Evolutionary conservation across 2,113 vertebrate species (phyloP), one percentile per base, ranked within the genome.

Genomic region (Bos javanicus): DNA sequence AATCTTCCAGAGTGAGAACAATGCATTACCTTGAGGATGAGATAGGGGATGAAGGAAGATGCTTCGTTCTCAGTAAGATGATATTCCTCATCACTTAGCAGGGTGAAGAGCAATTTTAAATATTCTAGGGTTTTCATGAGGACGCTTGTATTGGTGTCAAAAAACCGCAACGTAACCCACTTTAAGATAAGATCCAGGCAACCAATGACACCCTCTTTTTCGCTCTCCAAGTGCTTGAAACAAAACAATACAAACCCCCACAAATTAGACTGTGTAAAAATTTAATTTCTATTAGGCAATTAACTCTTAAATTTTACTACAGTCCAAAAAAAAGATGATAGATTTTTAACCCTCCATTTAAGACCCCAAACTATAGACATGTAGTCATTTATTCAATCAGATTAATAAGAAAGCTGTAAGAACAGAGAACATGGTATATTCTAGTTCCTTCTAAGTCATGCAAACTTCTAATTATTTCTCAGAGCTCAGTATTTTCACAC

Each of bases 111-210:
- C 83, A 99, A 97, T 97, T 99, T 99, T 84, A 99, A 99, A 97
- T 99, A 99, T 95, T 99, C 99, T 98, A 99, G 98, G 10, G 99
- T 94, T 98, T 99, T 99, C 99, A 99, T 99, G 96, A 99, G 98
- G 83, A 99, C 99, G 3, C 99, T 99, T 97, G 99, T 99, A 98
- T 99, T 99, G 54, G 99, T 99, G 98, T 99, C 99, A 94, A 99
- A 99, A 99, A 99, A 99, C 0, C 99, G 98, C 95, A 99, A 98
- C 0, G 99, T 99, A 92, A 99, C 99, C 99, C 99, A 99, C 98
- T 99, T 99, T 76, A 99, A 98, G 91, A 99, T 99, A 91, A 99
- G 99, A 99, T 99, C 99, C 98, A 99, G 98, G 96, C 99, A 99
- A 98, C 99, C 98, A 91, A 99, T 99, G 64, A 99, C 99, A 90